These are phyloP conservation scores for zebrafish (Danio rerio) DNA, from an alignment of 2,113 vertebrate genomes.

Conservation along the genomic window DNA sequence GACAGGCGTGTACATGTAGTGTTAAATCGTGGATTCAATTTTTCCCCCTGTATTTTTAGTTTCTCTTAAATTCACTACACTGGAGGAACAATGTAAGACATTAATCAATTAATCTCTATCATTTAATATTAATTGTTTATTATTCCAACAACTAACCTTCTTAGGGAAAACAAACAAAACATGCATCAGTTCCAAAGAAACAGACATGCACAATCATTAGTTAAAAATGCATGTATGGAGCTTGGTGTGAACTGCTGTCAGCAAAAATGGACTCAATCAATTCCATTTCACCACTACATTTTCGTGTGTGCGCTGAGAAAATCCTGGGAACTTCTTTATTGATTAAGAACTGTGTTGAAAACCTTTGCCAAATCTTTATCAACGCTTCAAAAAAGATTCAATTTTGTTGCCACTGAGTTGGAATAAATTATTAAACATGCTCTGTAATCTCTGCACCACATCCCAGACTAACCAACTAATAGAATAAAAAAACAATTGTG, in stretches of 20 bases:
- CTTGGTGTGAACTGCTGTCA: background rate
- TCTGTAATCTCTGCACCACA: background rate
- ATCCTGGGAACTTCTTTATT: background rate
- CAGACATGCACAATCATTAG: background rate
- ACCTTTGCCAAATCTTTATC: background rate
- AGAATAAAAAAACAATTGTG: background rate
- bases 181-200: background rate
- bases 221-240: constrained; percentile 21
- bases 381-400: background rate
- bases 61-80: background rate
- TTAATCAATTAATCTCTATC: background rate
- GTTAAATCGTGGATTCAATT: too few relatives aligned
- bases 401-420: background rate
- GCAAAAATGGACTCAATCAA: constrained; percentile 30
- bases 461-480: background rate
- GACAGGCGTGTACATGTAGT: background rate
- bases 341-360: background rate
- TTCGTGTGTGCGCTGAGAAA: background rate
- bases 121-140: too few relatives aligned
- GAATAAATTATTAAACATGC: background rate
- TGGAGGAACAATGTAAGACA: background rate
- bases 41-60: background rate
- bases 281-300: background rate
- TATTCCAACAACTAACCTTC: background rate
- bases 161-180: background rate